Percentiles rank a stretch among this genome's conserved stretches.
phyloP scores from a whole-genome alignment of 2,797 vertebrate species.

The Acrocephalus scirpaceus region DNA sequence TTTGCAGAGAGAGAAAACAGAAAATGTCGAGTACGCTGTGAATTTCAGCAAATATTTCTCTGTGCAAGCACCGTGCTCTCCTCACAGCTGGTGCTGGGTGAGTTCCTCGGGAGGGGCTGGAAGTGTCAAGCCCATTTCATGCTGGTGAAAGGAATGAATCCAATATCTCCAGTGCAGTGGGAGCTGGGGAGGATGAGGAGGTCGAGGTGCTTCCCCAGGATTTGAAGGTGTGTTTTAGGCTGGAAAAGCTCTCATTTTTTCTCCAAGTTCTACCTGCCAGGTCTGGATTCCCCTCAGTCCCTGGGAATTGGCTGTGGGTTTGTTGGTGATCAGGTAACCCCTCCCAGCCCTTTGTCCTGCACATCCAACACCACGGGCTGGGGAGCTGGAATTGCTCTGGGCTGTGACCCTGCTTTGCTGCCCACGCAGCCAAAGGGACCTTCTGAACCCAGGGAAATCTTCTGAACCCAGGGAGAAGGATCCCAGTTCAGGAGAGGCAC shows the following conservation, averaged over 20 bases:
- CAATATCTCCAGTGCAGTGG: rapidly evolving
- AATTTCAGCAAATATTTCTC: background rate
- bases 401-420: background rate
- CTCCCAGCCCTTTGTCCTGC: background rate
- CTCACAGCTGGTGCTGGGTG: background rate
- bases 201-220: background rate
- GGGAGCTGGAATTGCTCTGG: background rate
- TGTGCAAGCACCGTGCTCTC: background rate
- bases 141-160: background rate
- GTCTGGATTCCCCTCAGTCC: background rate
- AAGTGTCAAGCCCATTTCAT: background rate
- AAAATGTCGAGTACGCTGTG: background rate
- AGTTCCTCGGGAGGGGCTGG: background rate
- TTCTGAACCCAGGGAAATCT: background rate
- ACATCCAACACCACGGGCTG: background rate
- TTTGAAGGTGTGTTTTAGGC: background rate
- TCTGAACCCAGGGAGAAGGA: background rate
- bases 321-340: background rate
- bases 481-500: background rate
- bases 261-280: background rate
- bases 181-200: background rate
- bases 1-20: background rate
- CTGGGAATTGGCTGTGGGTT: background rate
- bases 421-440: rapidly evolving
- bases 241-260: background rate